These are phyloP conservation scores for Sebastolobus alascanus DNA, from an alignment of 2,797 vertebrate species.

Conservation along the genomic window DNA sequence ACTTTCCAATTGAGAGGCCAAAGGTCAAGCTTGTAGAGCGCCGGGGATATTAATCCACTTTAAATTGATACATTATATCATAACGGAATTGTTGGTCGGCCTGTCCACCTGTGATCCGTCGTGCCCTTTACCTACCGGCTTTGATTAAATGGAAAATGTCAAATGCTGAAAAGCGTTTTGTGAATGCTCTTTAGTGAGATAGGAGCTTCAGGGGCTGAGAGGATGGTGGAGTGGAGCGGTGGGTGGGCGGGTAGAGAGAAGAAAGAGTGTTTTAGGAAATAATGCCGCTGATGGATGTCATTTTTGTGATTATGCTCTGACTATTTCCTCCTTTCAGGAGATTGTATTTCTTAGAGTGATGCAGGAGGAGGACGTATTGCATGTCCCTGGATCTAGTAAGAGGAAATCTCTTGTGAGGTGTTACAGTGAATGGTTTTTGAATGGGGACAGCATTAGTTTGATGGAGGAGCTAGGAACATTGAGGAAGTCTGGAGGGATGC, in stretches of 20 bases:
- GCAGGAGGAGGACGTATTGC: conserved; percentile 11
- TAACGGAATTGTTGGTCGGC: conserved; percentile 58
- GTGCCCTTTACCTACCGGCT: conserved; percentile 71
- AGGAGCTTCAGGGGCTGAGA: conserved; percentile 49
- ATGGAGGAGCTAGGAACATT: conserved; percentile 37
- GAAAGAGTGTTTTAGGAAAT: conserved; percentile 51
- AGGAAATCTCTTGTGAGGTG: conserved; percentile 37
- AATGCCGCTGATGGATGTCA: conserved; percentile 60
- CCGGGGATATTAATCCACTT: conserved; percentile 71
- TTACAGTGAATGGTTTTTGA: conserved; percentile 28
- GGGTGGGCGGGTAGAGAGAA: background rate
- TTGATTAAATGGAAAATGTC: conserved; percentile 85
- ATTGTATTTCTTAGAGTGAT: conserved; percentile 48
- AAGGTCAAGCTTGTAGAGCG: conserved; percentile 66
- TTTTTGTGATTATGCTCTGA: conserved; percentile 46
- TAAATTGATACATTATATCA: conserved; percentile 76
- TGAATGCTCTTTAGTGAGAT: conserved; percentile 72
- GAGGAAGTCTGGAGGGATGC: conserved; percentile 26
- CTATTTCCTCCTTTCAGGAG: conserved; percentile 55
- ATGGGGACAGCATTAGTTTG: conserved; percentile 47
- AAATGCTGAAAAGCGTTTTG: conserved; percentile 76
- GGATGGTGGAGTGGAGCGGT: background rate
- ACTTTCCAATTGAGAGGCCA: conserved; percentile 67
- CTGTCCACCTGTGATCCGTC: conserved; percentile 73
- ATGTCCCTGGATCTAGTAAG: conserved; percentile 12